Evolutionary conservation across 2,797 vertebrate genomes (phyloP).

Genomic region (Spatula versicolor): DNA sequence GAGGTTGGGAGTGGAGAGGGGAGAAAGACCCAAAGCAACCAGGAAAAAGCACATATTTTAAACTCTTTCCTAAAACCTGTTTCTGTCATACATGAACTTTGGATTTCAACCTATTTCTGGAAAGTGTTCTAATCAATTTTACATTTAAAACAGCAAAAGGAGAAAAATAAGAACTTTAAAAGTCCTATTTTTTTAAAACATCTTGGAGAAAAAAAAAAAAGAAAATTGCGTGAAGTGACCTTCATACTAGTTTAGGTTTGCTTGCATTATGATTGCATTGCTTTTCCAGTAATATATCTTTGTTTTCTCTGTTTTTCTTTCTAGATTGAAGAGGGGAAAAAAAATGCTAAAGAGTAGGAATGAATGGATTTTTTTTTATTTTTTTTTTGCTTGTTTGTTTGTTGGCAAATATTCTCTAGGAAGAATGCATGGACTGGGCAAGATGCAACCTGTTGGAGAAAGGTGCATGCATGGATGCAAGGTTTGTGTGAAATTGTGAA

Average conservation of each 20-base stretch:
- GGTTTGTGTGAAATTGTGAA: not conserved
- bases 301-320: not conserved
- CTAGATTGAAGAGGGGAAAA: not conserved
- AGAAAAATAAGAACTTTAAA: not conserved
- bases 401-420: not conserved
- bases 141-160: not conserved
- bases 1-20: not conserved
- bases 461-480: not conserved
- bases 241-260: not conserved
- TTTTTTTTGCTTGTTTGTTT: too few relatives aligned
- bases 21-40: not conserved
- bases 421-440: fast-evolving
- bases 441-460: not conserved
- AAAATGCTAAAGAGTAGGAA: not conserved
- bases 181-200: not conserved
- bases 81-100: not conserved
- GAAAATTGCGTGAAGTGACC: not conserved
- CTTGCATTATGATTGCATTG: not conserved
- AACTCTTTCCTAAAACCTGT: not conserved
- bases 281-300: not conserved
- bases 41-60: not conserved
- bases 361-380: fast-evolving
- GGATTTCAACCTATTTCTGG: not conserved
- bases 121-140: not conserved
- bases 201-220: not conserved